Base-by-base conservation (phyloP, 2,797 vertebrate species). In the Eulemur mongoz region DNA sequence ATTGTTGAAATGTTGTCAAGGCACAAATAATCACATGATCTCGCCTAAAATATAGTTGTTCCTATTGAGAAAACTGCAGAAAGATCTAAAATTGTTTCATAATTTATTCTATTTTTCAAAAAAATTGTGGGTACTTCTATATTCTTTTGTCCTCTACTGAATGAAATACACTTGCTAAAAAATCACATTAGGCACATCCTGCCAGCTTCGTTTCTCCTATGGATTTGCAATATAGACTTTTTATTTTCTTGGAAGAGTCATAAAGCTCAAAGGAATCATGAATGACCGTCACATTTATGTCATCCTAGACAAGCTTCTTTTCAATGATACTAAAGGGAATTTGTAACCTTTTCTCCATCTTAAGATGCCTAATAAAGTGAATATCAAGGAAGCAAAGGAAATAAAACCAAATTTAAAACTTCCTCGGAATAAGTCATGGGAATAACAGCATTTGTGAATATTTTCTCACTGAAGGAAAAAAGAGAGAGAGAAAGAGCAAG, bases 371-470 rank as follows among this genome's bases (percentile, higher is more conserved):
- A 96, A 96, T 96, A 97, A 97, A 97, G 61, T 96, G 96, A 97
- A 69, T 97, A 97, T 97, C 91, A 97, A 98, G 87, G 96, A 95
- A 97, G 76, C 89, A 96, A 96, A 96, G 76, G 96, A 97, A 97
- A 97, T 96, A 97, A 97, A 98, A 90, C 91, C 97, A 97, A 97
- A 96, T 98, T 97, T 97, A 96, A 98, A 97, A 97, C 83, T 97
- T 97, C 67, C 96, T 93, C 80, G 93, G 84, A 94, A 93, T 97
- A 96, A 97, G 94, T 88, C 93, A 95, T 90, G 67, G 93, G 93
- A 97, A 88, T 97, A 88, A 92, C 82, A 75, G 52, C 54, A 79
- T 95, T 92, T 87, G 81, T 95, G 97, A 86, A 43, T 97, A 95
- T 96, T 97, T 97, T 96, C 93, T 95, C 95, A 95, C 76, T 85